Base-by-base conservation (phyloP, 1,140 invertebrate species). In the Eurytemora carolleeae region DNA sequence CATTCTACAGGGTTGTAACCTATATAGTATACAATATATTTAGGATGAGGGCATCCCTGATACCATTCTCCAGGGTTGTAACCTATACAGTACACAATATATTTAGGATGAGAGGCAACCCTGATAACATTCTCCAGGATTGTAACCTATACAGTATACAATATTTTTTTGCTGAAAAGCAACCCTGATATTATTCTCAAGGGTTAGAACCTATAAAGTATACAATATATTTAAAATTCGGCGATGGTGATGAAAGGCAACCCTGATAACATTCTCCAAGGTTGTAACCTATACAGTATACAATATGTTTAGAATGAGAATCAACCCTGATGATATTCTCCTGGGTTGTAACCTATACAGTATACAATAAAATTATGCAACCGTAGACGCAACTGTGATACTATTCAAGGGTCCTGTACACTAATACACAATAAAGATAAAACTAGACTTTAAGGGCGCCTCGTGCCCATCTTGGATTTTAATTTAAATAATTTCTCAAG, bases 341-440 rank as follows among this genome's bases (percentile, higher is more conserved):
- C 15, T 97, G 74, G 15, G 77, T 81, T 23, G 89, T 93, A 0
- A 97, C 83, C 75, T 87, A 77, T 19, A 44, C 7, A 44, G n/a
- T n/a, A n/a, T n/a, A n/a, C n/a, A n/a, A n/a, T n/a, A 80, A 92
- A 96, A 67, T 89, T 81, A 68, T 89, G 87, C 75, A 98, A 88
- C n/a, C n/a, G n/a, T n/a, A 22, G 93, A 90, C 16, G 92, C 93
- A 12, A 98, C 84, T 68, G 80, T 76, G 22, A 98, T 71, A 1
- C 92, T 92, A 80, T 93, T 95, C 16, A 80, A 74, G 12, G 97
- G 74, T 15, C 77, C 80, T 23, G 89, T 93, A 0, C 96, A 82
- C 75, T 87, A 77, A n/a, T n/a, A n/a, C n/a, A n/a, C n/a, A n/a
- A n/a, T n/a, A n/a, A n/a, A n/a, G n/a, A n/a, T n/a, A n/a, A n/a